Evolutionary conservation across 1,140 invertebrate species (phyloP).

Genomic region (Dolichoris vasculosae): DNA sequence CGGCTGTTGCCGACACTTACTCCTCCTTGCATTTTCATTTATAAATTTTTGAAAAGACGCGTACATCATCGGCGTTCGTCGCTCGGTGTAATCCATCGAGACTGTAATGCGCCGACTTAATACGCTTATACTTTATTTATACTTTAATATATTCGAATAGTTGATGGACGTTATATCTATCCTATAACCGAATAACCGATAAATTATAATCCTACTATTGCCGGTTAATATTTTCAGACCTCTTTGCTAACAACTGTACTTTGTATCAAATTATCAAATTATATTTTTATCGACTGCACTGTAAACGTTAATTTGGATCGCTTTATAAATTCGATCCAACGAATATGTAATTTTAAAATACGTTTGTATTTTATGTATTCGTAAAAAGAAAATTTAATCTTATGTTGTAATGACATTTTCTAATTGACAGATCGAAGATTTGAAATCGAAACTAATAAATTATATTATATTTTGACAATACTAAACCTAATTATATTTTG

Average conservation of each 20-base stretch:
- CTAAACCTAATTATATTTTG: conserved; percentile 18
- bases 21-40: too few species aligned
- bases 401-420: background rate
- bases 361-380: conserved; percentile 2
- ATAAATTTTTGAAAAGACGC: background rate
- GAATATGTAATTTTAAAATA: background rate
- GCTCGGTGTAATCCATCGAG: background rate
- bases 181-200: too few species aligned
- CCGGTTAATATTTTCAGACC: background rate
- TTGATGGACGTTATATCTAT: too few species aligned
- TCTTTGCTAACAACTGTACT: background rate
- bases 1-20: background rate
- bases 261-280: background rate
- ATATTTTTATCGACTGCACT: background rate
- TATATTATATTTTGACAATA: background rate
- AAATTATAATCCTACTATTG: too few species aligned
- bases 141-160: background rate
- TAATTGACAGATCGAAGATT: conserved; percentile 8
- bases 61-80: background rate
- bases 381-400: conserved; percentile 5
- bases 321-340: background rate
- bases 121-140: background rate
- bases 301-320: background rate
- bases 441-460: background rate
- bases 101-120: background rate